Percentiles rank a stretch among this genome's conserved stretches.
Conservation (phyloP, 2,797 vertebrate genomes). For the Luscinia luscinia region DNA sequence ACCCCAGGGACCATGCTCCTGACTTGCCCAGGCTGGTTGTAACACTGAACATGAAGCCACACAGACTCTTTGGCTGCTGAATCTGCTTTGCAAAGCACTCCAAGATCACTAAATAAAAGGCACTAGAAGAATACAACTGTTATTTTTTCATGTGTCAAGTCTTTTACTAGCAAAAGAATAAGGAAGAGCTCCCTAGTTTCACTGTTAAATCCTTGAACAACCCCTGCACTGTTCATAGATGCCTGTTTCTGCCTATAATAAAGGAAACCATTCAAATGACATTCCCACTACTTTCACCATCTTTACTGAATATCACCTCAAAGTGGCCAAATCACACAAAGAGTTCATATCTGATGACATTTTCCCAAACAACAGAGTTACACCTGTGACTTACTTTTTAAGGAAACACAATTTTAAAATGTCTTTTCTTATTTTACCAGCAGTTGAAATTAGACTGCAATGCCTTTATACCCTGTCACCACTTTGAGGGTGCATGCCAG, state of each 20-base stretch:
- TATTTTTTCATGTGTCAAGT: not conserved
- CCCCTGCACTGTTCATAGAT: not conserved
- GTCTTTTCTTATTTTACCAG: not conserved
- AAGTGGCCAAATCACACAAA: not conserved
- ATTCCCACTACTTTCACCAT: not conserved
- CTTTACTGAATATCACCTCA: not conserved
- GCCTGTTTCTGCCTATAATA: not conserved
- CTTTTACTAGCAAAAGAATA: not conserved
- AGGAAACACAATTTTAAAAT: not conserved
- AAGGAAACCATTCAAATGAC: not conserved
- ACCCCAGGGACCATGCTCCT: not conserved
- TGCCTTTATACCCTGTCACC: not conserved
- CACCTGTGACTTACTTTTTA: not conserved
- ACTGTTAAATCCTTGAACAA: not conserved
- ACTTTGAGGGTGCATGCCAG: not conserved
- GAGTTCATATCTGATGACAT: slow-evolving; percentile 15
- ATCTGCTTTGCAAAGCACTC: not conserved
- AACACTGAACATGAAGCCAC: not conserved
- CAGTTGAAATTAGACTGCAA: not conserved
- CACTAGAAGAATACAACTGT: not conserved
- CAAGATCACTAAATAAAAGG: not conserved
- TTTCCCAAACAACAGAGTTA: not conserved
- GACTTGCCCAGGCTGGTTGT: not conserved
- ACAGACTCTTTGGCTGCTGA: not conserved
- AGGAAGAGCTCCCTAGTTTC: not conserved